These are phyloP conservation scores for Meandrusa payeni DNA, from an alignment of 2,888 invertebrate genomes.

Conservation along the genomic window DNA sequence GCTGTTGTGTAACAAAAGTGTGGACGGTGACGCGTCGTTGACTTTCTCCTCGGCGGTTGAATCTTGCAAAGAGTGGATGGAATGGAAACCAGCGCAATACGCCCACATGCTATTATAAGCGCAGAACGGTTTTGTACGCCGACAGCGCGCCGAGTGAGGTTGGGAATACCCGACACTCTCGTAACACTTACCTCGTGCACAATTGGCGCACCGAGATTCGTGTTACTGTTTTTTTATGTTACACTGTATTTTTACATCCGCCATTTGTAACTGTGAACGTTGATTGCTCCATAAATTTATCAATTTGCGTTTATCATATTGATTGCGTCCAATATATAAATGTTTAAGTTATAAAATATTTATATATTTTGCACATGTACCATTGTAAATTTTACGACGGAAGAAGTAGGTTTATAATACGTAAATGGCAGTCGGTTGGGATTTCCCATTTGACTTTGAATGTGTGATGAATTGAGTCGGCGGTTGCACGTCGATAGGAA, in stretches of 20 bases:
- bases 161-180: constrained; percentile 53
- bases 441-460: constrained; percentile 9
- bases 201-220: background rate
- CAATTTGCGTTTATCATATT: background rate
- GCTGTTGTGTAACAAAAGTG: constrained; percentile 62
- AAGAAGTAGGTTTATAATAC: constrained; percentile 1
- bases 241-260: constrained; percentile 5
- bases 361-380: background rate
- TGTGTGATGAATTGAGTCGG: constrained; percentile 13
- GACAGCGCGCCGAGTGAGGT: constrained; percentile 29
- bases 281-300: constrained; percentile 2
- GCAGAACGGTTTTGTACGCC: constrained; percentile 17
- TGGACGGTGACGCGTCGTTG: constrained; percentile 54
- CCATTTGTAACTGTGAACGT: background rate
- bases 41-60: constrained; percentile 58
- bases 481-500: constrained; percentile 10
- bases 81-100: constrained; percentile 56
- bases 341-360: background rate
- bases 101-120: constrained; percentile 11
- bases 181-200: background rate
- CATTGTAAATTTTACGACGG: background rate
- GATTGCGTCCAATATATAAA: background rate
- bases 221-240: constrained; percentile 4
- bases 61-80: constrained; percentile 29
- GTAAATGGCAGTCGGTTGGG: background rate